Evolutionary conservation across 2,797 vertebrate genomes (phyloP).

Genomic region (Hafferia zeledoni): DNA sequence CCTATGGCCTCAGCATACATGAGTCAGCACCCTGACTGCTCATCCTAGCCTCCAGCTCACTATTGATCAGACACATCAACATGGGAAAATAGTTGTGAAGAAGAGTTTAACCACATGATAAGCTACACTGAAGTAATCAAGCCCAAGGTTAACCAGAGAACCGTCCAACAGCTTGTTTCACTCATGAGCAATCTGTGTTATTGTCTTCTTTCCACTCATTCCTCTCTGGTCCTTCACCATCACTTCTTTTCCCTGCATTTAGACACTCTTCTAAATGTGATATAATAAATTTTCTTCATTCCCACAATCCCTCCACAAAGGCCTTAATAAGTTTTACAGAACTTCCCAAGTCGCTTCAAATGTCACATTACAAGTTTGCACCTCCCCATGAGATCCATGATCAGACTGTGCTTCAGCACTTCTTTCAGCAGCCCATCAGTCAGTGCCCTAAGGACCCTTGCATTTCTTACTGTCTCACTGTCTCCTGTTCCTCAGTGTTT

Average conservation of each 20-base stretch:
- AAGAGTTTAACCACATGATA: not conserved
- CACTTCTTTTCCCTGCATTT: not conserved
- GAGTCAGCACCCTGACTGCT: not conserved
- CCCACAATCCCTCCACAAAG: not conserved
- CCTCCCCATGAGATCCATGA: not conserved
- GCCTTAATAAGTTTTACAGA: not conserved
- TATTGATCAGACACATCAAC: not conserved
- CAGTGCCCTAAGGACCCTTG: not conserved
- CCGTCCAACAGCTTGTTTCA: not conserved
- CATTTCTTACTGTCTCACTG: not conserved
- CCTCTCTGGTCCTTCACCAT: not conserved
- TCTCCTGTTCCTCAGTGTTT: not conserved
- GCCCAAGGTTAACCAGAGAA: not conserved
- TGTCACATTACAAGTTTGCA: not conserved
- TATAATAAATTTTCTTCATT: not conserved
- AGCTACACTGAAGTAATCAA: not conserved
- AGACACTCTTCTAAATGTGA: not conserved
- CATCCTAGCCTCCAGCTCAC: not conserved
- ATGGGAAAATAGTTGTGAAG: not conserved
- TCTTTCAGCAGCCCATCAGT: not conserved
- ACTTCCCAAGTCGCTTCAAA: not conserved
- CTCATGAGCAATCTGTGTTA: accelerated
- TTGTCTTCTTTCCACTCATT: not conserved
- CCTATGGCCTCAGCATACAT: not conserved
- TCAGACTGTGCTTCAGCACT: not conserved